A percentile compares a stretch with the other conserved stretches of the same genome.
These are phyloP conservation scores for Sciurus niger DNA, from an alignment of 2,113 vertebrate genomes.

Conservation along the genomic window DNA sequence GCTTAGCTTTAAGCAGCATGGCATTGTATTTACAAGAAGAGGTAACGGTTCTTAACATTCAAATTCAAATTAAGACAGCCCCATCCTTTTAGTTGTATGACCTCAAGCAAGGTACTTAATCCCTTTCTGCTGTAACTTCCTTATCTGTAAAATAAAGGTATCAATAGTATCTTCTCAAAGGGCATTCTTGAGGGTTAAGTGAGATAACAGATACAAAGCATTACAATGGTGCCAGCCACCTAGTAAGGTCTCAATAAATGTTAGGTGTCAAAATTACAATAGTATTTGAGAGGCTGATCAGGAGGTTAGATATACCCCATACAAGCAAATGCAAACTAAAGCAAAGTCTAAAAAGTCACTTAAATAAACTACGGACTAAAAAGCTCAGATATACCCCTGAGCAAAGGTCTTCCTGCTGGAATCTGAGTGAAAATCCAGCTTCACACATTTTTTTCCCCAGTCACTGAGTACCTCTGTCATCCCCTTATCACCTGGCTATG, in stretches of 20 bases:
- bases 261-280: conserved; percentile 17
- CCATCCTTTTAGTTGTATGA: neutral
- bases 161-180: neutral
- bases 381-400: neutral
- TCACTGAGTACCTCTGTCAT: neutral
- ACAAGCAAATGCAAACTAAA: neutral
- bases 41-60: neutral
- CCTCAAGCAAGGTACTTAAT: neutral
- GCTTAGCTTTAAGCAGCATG: neutral
- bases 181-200: conserved; percentile 31
- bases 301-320: neutral
- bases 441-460: neutral
- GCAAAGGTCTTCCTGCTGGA: neutral
- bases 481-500: neutral
- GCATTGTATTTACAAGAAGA: neutral
- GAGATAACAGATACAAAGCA: conserved; percentile 3
- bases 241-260: conserved; percentile 22
- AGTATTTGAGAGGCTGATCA: neutral
- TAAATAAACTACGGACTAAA: neutral
- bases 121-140: neutral
- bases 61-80: conserved; percentile 5
- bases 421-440: neutral
- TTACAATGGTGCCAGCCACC: neutral
- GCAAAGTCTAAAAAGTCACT: conserved; percentile 1
- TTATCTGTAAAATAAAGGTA: neutral